Conservation (phyloP, 2,797 vertebrate genomes). For the Limosa lapponica region DNA sequence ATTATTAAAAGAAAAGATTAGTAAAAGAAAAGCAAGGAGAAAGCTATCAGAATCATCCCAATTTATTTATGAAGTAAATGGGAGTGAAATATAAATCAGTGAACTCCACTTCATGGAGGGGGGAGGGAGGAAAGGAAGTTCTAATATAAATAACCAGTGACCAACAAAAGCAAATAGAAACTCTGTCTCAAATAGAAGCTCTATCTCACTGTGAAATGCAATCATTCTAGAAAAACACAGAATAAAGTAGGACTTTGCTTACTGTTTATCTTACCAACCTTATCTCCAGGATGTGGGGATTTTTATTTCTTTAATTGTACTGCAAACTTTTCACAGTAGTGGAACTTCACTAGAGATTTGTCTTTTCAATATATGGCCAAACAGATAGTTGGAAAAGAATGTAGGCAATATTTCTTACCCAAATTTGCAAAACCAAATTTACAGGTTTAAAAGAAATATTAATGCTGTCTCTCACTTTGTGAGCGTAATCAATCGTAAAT, state of each 20-base stretch:
- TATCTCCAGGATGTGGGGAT: conserved; percentile 55
- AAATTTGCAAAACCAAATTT: neutral
- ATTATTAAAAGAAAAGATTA: too few relatives aligned
- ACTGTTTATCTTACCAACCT: conserved; percentile 50
- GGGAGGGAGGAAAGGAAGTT: neutral
- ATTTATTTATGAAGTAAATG: neutral
- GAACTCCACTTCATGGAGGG: neutral
- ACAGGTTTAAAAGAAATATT: neutral
- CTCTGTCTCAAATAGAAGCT: neutral
- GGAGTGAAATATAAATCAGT: neutral
- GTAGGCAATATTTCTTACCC: neutral
- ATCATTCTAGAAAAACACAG: conserved; percentile 13
- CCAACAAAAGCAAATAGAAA: neutral
- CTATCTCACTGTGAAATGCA: neutral
- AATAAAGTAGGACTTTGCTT: neutral
- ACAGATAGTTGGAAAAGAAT: neutral
- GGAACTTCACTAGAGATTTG: neutral
- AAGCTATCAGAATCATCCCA: neutral
- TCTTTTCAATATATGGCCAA: neutral
- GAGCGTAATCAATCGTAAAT: neutral
- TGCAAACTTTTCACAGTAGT: conserved; percentile 29
- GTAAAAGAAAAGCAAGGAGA: neutral
- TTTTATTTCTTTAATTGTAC: neutral
- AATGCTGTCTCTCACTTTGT: neutral
- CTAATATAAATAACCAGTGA: neutral